Evolutionary conservation across 2,888 invertebrate species (phyloP), one percentile per base, ranked within the genome.

Genomic region (Drosophila trichaetosa): DNA sequence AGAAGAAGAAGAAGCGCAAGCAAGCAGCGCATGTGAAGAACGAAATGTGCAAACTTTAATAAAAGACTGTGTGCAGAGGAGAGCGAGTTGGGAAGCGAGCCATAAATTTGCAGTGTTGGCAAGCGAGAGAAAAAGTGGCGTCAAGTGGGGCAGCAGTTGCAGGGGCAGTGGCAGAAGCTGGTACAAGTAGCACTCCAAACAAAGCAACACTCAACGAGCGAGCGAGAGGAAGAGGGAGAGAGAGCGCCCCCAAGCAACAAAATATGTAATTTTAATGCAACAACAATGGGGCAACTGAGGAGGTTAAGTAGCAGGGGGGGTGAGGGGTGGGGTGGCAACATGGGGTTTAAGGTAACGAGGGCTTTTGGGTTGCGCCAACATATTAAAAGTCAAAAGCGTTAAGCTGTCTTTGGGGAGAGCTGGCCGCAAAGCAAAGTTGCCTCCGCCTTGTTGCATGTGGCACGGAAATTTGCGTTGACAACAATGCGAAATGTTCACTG

Each of bases 21-120:
- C n/a, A 24, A 21, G 33, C 11, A n/a, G 10, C 62, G 65, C 76
- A 80, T 82, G 83, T 73, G 77, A 84, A 62, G 73, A 72, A 72
- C 69, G 66, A 84, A 87, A 79, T 82, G 87, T 80, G 89, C 81
- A 87, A 84, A 85, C 90, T 85, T 85, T 89, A 89, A 85, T 89
- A 89, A 89, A 80, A 54, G 80, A 75, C 74, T 72, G 52, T 64
- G 72, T 42, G 57, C 51, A 48, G 40, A 21, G 33, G 10, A 10
- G 40, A 8, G 11, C 31, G 38, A 48, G 60, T 38, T 16, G 53
- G 42, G 69, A 51, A 59, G 61, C 56, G 52, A 61, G 52, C 66
- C 77, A 86, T 88, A 87, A 89, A 87, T 85, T 87, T 82, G 73
- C 73, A 67, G 82, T 68, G 71, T 53, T 65, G 16, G 59, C 66